phyloP scores from a whole-genome alignment of 2,888 invertebrate species.

The Oligia strigilis region DNA sequence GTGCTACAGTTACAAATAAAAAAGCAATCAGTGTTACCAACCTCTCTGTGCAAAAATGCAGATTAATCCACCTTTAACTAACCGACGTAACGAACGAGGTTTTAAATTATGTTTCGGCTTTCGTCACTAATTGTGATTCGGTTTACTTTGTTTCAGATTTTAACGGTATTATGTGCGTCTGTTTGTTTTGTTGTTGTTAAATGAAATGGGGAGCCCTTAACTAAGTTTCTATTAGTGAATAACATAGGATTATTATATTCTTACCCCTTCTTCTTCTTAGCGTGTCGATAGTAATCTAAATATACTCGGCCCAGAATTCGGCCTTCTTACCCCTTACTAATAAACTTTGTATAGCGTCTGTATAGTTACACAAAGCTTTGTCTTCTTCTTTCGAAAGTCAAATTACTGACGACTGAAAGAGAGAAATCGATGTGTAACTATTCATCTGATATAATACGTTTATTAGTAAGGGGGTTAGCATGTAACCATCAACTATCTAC shows the following conservation, averaged over 20 bases:
- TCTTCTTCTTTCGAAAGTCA: too few species aligned
- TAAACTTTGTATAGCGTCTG: too few species aligned
- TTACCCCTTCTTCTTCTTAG: too few species aligned
- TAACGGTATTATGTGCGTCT: conserved; percentile 14
- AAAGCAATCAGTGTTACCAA: conserved; percentile 38
- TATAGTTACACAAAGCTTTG: too few species aligned
- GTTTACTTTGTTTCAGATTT: conserved; percentile 44
- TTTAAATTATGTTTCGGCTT: conserved; percentile 60
- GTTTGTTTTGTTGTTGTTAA: conserved; percentile 10
- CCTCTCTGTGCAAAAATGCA: conserved; percentile 32
- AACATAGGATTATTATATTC: background rate
- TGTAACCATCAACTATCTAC: too few species aligned
- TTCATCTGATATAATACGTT: too few species aligned
- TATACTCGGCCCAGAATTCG: too few species aligned
- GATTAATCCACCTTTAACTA: conserved; percentile 47
- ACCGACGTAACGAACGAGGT: conserved; percentile 42
- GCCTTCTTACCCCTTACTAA: too few species aligned
- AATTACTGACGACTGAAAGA: too few species aligned
- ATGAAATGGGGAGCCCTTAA: background rate
- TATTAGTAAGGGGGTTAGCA: too few species aligned
- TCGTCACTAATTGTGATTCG: conserved; percentile 53
- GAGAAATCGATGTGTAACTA: too few species aligned
- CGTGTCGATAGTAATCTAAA: too few species aligned
- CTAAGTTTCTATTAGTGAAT: background rate
- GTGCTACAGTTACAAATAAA: conserved; percentile 14